Base-by-base conservation (phyloP, 2,113 vertebrate species). In the Axis porcinus region DNA sequence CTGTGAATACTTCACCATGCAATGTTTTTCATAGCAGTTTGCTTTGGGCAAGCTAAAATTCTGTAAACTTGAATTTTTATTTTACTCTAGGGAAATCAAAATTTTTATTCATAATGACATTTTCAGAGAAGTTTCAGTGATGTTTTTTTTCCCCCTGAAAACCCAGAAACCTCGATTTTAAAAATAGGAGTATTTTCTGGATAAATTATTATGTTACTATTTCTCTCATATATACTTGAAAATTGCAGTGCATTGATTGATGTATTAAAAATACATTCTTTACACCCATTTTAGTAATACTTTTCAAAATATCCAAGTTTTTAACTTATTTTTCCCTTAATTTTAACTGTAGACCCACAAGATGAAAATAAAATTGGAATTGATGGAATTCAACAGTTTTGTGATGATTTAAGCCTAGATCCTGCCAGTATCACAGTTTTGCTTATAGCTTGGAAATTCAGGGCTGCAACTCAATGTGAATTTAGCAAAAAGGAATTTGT, bases 301-400 rank as follows among this genome's bases (percentile, higher is more conserved):
- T 64, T 91, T 58, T 93, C 91, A 97, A 96, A 58, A 81, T 96
- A 97, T 21, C 47, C 78, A 52, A 21, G 30, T 6, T 52, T 92
- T 3, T 21, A 43, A 1, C 95, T 85, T 60, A 2, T 96, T 2
- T 15, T 87, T 27, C 60, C 62, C 93, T 33, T 93, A 3, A 97
- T 98, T 97, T 97, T 91, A 94, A 98, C 88, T 96, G 25, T 97
- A 99, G 99, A 99, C 98, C 99, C 99, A 74, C 99, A 99, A 96
- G 99, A 99, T 99, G 99, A 99, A 98, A 99, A 99, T 98, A 99
- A 99, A 99, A 99, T 99, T 54, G 99, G 99, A 57, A 99, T 99
- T 82, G 99, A 99, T 92, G 99, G 99, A 36, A 99, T 99, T 97
- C 99, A 99, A 84, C 99, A 99, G 98, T 99, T 99, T 96, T 99